A percentile compares a stretch with the other conserved stretches of the same genome.
These are phyloP conservation scores for Antrozous pallidus DNA, from an alignment of 2,797 vertebrate species.

Conservation along the genomic window DNA sequence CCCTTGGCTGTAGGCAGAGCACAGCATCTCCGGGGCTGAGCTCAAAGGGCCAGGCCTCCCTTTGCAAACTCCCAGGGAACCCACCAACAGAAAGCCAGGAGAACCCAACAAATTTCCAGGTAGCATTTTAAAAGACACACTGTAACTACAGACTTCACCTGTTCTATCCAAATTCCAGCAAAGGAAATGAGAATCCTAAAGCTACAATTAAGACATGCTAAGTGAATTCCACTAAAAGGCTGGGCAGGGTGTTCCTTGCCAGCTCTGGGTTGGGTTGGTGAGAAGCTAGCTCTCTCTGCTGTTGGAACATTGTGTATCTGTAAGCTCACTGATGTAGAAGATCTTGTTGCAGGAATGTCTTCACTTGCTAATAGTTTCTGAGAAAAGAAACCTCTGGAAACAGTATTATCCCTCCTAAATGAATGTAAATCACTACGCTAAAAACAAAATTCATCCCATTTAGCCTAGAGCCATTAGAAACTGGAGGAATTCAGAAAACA, in stretches of 20 bases:
- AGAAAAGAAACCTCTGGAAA: neutral
- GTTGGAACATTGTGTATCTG: neutral
- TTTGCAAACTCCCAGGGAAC: neutral
- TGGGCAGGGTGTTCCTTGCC: neutral
- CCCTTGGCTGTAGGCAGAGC: neutral
- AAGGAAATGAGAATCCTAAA: neutral
- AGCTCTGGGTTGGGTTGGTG: neutral
- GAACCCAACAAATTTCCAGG: neutral
- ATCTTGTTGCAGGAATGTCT: neutral
- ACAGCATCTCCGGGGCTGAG: neutral
- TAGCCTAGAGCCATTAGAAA: neutral
- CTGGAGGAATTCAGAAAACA: slow-evolving; percentile 17
- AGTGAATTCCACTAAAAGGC: neutral
- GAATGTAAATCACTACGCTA: neutral
- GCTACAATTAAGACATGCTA: neutral
- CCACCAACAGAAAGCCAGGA: neutral
- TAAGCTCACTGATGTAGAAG: neutral
- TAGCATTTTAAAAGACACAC: neutral
- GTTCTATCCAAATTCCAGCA: neutral
- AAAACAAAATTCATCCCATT: neutral
- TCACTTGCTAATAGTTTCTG: neutral
- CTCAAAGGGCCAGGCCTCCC: neutral
- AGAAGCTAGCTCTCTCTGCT: neutral
- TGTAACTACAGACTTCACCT: neutral
- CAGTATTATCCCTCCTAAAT: neutral